A percentile compares a stretch with the other conserved stretches of the same genome.
phyloP scores from a whole-genome alignment of 2,113 vertebrate genomes.

The Hipposideros armiger region DNA sequence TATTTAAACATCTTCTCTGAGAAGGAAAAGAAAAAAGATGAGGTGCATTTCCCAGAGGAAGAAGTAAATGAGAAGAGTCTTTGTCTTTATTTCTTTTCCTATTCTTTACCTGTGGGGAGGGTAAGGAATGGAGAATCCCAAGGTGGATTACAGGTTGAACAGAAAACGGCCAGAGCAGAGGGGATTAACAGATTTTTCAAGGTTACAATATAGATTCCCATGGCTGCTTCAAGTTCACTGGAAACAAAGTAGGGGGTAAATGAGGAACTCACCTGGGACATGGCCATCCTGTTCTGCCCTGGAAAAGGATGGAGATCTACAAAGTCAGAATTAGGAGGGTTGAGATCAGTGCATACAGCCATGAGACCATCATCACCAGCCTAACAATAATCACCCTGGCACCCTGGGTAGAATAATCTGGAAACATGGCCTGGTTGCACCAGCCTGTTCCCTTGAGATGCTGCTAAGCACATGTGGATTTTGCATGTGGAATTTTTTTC shows the following conservation, averaged over 20 bases:
- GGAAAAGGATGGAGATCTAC: background rate
- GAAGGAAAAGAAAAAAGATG: background rate
- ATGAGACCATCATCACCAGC: background rate
- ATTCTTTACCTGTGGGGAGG: background rate
- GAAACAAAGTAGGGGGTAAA: background rate
- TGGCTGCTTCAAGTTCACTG: background rate
- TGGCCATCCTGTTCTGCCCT: background rate
- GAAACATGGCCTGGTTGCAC: background rate
- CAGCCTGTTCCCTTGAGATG: background rate
- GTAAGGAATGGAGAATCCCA: background rate
- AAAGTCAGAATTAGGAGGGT: slow-evolving; percentile 28
- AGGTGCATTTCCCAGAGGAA: background rate
- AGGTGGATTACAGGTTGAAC: background rate
- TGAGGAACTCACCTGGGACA: background rate
- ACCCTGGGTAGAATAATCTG: background rate
- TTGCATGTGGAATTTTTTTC: background rate
- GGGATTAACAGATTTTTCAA: background rate
- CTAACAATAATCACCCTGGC: background rate
- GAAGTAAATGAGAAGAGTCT: background rate
- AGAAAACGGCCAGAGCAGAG: background rate
- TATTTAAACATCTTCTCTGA: slow-evolving; percentile 1
- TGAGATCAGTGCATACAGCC: background rate
- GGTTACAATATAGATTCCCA: background rate
- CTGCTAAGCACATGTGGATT: background rate
- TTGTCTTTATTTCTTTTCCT: background rate